Conservation (phyloP, 2,797 vertebrate genomes). For the Phataginus tetradactyla region DNA sequence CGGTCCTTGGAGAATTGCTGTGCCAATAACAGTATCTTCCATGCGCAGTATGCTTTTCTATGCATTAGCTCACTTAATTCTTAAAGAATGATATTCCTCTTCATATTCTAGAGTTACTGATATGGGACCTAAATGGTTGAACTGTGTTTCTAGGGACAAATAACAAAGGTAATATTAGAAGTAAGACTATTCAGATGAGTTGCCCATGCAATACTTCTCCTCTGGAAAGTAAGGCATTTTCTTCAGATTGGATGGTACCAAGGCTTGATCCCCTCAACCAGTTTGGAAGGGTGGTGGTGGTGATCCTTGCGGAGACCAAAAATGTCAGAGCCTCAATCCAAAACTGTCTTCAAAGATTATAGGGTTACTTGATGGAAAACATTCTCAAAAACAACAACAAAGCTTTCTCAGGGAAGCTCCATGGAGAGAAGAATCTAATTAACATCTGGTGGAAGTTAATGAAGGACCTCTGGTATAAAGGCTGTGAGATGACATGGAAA, state of each 20-base stretch:
- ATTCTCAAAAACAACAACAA: neutral
- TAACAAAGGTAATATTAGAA: neutral
- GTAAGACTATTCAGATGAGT: neutral
- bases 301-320: neutral
- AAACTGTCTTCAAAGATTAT: neutral
- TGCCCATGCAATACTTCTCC: neutral
- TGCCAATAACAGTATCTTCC: neutral
- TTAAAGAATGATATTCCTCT: neutral
- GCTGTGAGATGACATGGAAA: neutral
- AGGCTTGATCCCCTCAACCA: neutral
- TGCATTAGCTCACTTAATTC: neutral
- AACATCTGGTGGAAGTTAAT: neutral
- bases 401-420: neutral
- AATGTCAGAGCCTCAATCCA: neutral
- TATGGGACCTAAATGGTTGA: neutral
- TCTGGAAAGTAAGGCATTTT: neutral
- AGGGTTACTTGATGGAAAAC: neutral
- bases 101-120: neutral
- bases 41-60: neutral
- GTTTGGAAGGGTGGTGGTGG: accelerated
- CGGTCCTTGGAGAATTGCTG: neutral
- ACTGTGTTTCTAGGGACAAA: neutral
- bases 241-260: neutral
- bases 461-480: neutral
- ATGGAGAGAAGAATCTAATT: neutral